A percentile compares a stretch with the other conserved stretches of the same genome.
phyloP scores from a whole-genome alignment of 2,797 vertebrate species.

The Lepilemur ruficaudatus region DNA sequence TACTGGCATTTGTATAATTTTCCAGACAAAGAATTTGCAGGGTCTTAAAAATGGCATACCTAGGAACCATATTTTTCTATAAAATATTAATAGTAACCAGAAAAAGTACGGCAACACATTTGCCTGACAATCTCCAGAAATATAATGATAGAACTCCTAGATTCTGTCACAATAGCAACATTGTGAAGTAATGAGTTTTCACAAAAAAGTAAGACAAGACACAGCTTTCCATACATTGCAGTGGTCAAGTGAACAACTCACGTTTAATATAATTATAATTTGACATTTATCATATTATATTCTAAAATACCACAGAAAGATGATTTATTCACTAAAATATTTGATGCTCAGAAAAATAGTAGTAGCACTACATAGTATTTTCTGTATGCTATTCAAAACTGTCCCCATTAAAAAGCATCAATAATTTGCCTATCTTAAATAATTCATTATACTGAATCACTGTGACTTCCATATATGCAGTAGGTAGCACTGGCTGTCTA shows the following conservation, averaged over 20 bases:
- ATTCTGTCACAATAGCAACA: not conserved
- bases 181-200: not conserved
- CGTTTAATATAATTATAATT: not conserved
- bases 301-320: not conserved
- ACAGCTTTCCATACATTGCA: not conserved
- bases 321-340: not conserved
- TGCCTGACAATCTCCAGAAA: not conserved
- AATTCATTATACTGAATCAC: not conserved
- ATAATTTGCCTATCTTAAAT: not conserved
- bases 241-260: not conserved
- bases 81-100: not conserved
- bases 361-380: not conserved
- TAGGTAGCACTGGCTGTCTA: not conserved
- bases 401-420: not conserved
- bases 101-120: not conserved
- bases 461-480: not conserved
- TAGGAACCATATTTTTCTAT: slow-evolving; percentile 9
- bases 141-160: not conserved
- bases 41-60: not conserved
- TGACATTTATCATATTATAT: not conserved
- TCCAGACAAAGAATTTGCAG: not conserved
- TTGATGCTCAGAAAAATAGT: not conserved
- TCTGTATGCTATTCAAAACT: not conserved
- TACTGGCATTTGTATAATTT: not conserved
- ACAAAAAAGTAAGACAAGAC: not conserved